A percentile compares a stretch with the other conserved stretches of the same genome.
These are phyloP conservation scores for Trissolcus basalis DNA, from an alignment of 1,140 invertebrate species.

Conservation along the genomic window DNA sequence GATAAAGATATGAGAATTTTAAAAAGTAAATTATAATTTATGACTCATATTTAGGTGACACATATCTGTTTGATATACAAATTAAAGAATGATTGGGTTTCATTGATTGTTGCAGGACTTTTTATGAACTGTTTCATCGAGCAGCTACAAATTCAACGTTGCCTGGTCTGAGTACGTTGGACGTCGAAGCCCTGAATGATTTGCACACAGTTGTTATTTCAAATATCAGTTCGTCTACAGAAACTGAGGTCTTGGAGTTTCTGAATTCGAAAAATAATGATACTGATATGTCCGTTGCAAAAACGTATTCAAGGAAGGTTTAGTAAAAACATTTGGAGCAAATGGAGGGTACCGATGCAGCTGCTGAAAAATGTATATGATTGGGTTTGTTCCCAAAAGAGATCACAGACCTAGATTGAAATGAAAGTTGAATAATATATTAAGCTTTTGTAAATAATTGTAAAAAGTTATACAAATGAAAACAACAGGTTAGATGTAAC, in stretches of 20 bases:
- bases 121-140: constrained; percentile 40
- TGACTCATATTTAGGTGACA: no score
- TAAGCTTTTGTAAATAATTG: neutral
- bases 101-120: constrained; percentile 16
- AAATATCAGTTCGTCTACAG: constrained; percentile 11
- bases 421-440: neutral
- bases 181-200: constrained; percentile 33
- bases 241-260: constrained; percentile 41
- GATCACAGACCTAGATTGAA: no score
- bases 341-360: no score
- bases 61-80: constrained; percentile 4
- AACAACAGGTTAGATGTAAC: constrained; percentile 4
- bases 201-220: constrained; percentile 23
- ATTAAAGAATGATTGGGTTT: constrained; percentile 7
- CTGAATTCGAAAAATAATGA: constrained; percentile 26
- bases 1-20: no score
- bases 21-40: no score
- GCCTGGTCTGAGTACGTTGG: constrained; percentile 3
- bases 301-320: constrained; percentile 17
- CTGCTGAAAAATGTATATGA: no score
- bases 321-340: constrained; percentile 18
- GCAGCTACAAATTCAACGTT: constrained; percentile 15
- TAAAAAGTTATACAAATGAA: no score
- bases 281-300: neutral
- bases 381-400: no score